Base-by-base conservation (phyloP, 1,140 invertebrate species). In the Dendrolimus punctatus region DNA sequence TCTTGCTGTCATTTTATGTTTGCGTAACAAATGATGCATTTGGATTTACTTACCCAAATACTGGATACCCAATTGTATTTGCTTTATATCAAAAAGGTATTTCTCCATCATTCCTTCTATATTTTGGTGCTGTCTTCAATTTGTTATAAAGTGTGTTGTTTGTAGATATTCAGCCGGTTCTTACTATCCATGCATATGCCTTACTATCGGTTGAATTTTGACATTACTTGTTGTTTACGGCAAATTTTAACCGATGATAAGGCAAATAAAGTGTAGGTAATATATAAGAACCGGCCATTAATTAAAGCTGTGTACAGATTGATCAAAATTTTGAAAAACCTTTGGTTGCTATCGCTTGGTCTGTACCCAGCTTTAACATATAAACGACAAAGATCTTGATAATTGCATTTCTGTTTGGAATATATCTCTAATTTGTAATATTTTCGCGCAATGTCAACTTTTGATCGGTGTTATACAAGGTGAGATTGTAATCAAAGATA, bases 111-210 rank as follows among this genome's bases (percentile, higher is more conserved):
- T 23, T 23, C 8, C 23, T 68, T 64, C 39, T 60, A 61, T 44
- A 41, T 58, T 74, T 65, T 68, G 74, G 74, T 77, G 74, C 74
- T 74, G 64, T 65, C 49, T 63, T 50, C 49, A 51, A 57, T 57
- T 50, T 62, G 23, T 23, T 23, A 23, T 23, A 23, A 23, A 23
- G 23, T 2, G 23, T 23, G 23, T 23, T 23, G 23, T 23, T 23
- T 23, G 3, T 23, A 23, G 23, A 3, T 23, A 2, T 23, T 2
- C 23, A 3, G 23, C 23, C 23, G 23, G 23, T 23, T 23, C 23
- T 23, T 23, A 3, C 23, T 23, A 23, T 23, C 3, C 23, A 23
- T 23, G 23, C 23, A 23, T 3, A 23, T 23, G 23, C 23, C 23
- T 23, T 23, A 23, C 23, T 3, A 23, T 23, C 23, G 23, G 23